Percentiles rank a stretch among this genome's conserved stretches.
These are phyloP conservation scores for Drosophila ficusphila DNA, from an alignment of 1,140 invertebrate species.

Conservation along the genomic window DNA sequence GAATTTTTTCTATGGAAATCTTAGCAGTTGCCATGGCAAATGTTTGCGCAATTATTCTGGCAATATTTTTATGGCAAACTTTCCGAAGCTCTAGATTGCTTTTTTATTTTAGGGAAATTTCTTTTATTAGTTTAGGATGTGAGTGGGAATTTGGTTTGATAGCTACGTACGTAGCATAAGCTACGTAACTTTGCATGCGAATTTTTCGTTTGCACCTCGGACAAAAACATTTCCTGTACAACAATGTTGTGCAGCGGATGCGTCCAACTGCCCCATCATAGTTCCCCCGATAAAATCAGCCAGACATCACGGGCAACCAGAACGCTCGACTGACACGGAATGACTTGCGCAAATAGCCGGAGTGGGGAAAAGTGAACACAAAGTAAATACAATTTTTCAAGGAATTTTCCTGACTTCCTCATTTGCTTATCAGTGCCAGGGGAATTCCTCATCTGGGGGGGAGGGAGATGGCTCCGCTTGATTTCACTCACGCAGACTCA, in stretches of 20 bases:
- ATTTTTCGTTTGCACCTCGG: conserved; percentile 56
- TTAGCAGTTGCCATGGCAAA: conserved; percentile 29
- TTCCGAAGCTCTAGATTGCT: conserved; percentile 16
- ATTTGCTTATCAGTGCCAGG: conserved; percentile 64
- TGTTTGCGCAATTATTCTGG: conserved; percentile 25
- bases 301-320: conserved; percentile 9
- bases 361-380: conserved; percentile 34
- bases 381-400: conserved; percentile 64
- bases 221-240: conserved; percentile 65
- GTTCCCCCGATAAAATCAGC: conserved; percentile 54
- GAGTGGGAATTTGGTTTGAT: conserved; percentile 20
- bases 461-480: conserved; percentile 51
- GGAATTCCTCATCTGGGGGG: conserved; percentile 10
- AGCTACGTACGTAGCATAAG: no score
- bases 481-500: conserved; percentile 80
- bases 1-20: conserved; percentile 33
- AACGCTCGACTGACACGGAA: conserved; percentile 40
- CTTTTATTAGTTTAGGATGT: conserved; percentile 33
- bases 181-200: conserved; percentile 29
- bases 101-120: conserved; percentile 6
- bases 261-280: conserved; percentile 30
- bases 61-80: conserved; percentile 54
- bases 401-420: conserved; percentile 69
- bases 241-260: conserved; percentile 69
- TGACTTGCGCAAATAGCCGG: conserved; percentile 59